phyloP scores from a whole-genome alignment of 2,113 vertebrate species.

The Anarrhichthys ocellatus region DNA sequence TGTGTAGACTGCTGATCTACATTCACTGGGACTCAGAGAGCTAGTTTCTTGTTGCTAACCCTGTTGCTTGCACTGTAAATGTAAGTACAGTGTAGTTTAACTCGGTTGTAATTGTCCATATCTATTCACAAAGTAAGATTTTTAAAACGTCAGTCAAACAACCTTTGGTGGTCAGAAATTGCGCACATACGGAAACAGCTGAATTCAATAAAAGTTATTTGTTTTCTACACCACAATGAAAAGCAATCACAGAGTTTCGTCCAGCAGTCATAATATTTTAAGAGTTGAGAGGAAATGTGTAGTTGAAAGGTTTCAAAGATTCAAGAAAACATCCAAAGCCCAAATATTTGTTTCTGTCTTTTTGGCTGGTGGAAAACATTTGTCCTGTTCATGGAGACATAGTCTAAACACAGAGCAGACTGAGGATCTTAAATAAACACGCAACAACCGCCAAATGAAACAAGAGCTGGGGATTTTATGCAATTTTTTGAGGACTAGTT shows the following conservation, averaged over 20 bases:
- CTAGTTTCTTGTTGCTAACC: background rate
- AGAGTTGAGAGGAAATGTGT: slow-evolving; percentile 3
- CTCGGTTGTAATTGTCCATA: background rate
- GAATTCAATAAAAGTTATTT: background rate
- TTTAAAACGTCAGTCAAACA: background rate
- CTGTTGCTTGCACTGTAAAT: background rate
- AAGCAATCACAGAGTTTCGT: background rate
- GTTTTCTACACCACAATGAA: background rate
- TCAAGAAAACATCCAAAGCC: slow-evolving; percentile 8
- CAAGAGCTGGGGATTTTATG: background rate
- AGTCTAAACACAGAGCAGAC: background rate
- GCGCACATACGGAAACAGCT: background rate
- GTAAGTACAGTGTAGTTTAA: background rate
- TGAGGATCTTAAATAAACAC: background rate
- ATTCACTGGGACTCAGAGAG: slow-evolving; percentile 1
- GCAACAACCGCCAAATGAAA: slow-evolving; percentile 32
- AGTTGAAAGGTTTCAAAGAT: background rate
- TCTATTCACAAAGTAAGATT: background rate
- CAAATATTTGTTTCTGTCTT: slow-evolving; percentile 46
- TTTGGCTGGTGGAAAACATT: background rate
- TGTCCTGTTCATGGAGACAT: slow-evolving; percentile 4
- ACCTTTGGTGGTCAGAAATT: background rate
- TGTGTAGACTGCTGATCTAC: background rate
- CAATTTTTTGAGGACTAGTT: slow-evolving; percentile 2
- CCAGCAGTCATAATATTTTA: slow-evolving; percentile 9